phyloP scores from a whole-genome alignment of 2,113 vertebrate species.

The Centropus unirufus region DNA sequence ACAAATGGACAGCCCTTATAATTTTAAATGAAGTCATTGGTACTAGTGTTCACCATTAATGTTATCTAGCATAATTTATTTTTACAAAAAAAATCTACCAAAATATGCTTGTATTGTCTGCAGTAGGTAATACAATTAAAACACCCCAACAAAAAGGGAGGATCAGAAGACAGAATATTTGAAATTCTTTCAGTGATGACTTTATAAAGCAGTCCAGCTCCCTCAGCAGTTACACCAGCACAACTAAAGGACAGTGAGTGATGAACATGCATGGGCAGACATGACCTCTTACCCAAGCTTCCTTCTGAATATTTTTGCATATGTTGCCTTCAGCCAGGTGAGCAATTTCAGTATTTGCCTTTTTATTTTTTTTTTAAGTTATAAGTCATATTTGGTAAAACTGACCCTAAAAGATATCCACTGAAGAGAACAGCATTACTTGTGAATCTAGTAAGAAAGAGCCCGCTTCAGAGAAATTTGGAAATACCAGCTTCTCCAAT shows the following conservation, averaged over 20 bases:
- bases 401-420: not conserved
- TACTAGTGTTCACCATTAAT: not conserved
- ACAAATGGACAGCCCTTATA: not conserved
- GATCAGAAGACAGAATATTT: not conserved
- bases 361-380: not conserved
- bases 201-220: not conserved
- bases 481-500: not conserved
- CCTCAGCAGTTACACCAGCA: not conserved
- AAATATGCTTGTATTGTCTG: not conserved
- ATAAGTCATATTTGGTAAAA: not conserved
- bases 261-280: not conserved
- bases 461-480: not conserved
- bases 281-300: not conserved
- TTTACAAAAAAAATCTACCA: not conserved
- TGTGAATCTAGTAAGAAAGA: not conserved
- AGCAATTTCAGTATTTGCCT: not conserved
- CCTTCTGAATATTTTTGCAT: not conserved
- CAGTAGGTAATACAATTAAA: not conserved
- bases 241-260: not conserved
- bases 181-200: not conserved
- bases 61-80: not conserved
- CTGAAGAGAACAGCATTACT: not conserved
- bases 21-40: not conserved
- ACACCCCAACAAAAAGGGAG: not conserved
- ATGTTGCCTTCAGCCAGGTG: not conserved